A percentile compares a stretch with the other conserved stretches of the same genome.
Evolutionary conservation across 2,888 invertebrate species (phyloP).

Genomic region (Drosophila anomelani): DNA sequence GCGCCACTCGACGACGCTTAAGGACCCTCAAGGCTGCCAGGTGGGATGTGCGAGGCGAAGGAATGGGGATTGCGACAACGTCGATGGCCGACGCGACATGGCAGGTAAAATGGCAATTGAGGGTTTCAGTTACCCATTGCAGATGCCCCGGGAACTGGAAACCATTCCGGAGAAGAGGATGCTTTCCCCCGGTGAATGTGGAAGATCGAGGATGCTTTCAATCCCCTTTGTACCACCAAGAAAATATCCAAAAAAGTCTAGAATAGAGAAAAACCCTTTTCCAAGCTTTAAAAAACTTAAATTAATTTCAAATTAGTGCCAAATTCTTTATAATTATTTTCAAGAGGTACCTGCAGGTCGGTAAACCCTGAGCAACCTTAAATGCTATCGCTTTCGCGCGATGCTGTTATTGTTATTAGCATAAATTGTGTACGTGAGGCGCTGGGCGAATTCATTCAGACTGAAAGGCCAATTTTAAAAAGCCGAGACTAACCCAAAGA

Average conservation of each 20-base stretch:
- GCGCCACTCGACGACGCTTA: constrained; percentile 69
- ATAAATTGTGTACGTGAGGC: constrained; percentile 42
- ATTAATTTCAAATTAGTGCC: neutral
- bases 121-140: constrained; percentile 51
- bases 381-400: constrained; percentile 7
- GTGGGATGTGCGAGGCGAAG: constrained; percentile 9
- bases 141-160: constrained; percentile 13
- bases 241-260: neutral
- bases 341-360: constrained; percentile 1
- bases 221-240: neutral
- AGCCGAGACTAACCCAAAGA: constrained; percentile 15
- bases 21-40: constrained; percentile 66
- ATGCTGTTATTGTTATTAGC: constrained; percentile 42
- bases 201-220: neutral
- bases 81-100: constrained; percentile 9
- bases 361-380: neutral
- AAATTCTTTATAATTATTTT: no score
- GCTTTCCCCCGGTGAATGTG: neutral
- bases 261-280: neutral
- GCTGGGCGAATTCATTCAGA: neutral
- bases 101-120: constrained; percentile 68
- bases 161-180: neutral
- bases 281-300: neutral
- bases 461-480: constrained; percentile 33
- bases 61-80: constrained; percentile 5